Base-by-base conservation (phyloP, 2,797 vertebrate genomes). In the Schizothorax lantsangensis region DNA sequence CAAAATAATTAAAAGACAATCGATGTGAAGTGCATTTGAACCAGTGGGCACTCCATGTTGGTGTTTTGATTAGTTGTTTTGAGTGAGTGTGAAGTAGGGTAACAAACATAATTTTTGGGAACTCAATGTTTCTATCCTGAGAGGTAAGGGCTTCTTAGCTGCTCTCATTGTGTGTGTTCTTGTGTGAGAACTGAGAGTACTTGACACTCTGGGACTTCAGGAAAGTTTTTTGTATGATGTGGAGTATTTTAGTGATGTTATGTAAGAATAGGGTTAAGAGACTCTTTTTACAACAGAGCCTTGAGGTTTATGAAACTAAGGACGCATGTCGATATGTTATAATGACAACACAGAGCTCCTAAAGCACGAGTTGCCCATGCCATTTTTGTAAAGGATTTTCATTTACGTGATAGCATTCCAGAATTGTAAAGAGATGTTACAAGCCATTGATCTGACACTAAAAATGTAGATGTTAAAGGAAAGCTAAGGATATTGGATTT, bases 1-100 rank as follows among this genome's bases (percentile, higher is more conserved):
- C 5, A 54, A 54, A 77, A 68, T 84, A 52, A 78, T 84, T 78
- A 52, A 84, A 77, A 84, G 73, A 49, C 23, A 68, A 78, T 84
- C 15, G 23, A 68, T 19, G 17, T 68, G 73, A 40, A 84, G 72
- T 77, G 83, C 21, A 43, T 72, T 71, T 84, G 72, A 84, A 77
- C 43, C 21, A 66, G 43, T 64, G 43, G 45, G 30, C 30, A 52
- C 59, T 40, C 23, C 36, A 21, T 83, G 49, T 26, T 54, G 47
- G 23, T 57, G 49, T 52, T 57, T 83, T 80, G 78, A 52, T 68
- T 81, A 14, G 43, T 52, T 72, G 33, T 57, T 78, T 82, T 33
- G 21, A 86, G 52, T 66, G 79, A 68, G 81, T 57, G 49, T 83
- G 23, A 57, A 49, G 19, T 40, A 43, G 52, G 8, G 43, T 26